Conservation (phyloP, 1,140 invertebrate genomes). For the Eurytemora carolleeae region DNA sequence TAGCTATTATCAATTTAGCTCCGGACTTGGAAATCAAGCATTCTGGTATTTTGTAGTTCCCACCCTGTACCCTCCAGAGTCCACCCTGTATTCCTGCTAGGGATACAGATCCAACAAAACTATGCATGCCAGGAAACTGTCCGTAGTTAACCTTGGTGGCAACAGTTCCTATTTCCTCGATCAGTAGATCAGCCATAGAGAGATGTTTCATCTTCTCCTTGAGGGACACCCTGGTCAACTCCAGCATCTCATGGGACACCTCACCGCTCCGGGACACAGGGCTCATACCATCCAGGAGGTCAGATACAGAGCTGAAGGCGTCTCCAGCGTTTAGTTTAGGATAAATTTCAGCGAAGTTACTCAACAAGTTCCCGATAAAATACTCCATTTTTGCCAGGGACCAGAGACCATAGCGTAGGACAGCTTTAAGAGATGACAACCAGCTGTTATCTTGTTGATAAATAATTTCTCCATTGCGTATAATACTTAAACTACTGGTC, state of each 20-base stretch:
- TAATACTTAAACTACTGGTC: neutral
- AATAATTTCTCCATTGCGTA: neutral
- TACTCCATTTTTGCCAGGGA: conserved; percentile 6
- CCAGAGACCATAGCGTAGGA: neutral
- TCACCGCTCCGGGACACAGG: neutral
- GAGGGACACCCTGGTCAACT: conserved; percentile 5
- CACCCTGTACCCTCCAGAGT: conserved; percentile 27
- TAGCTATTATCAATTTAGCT: conserved; percentile 20
- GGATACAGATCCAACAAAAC: conserved; percentile 19
- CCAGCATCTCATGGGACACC: neutral
- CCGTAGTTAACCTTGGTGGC: conserved; percentile 7
- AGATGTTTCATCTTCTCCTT: neutral
- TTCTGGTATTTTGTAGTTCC: conserved; percentile 26
- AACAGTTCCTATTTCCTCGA: conserved; percentile 1
- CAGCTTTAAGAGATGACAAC: conserved; percentile 19
- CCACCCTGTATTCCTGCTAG: conserved; percentile 25
- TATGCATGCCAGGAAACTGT: neutral
- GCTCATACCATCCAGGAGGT: conserved; percentile 1
- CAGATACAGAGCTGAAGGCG: neutral
- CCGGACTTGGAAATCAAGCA: conserved; percentile 23
- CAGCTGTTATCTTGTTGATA: neutral
- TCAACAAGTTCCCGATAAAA: conserved; percentile 3
- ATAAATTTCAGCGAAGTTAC: conserved; percentile 2
- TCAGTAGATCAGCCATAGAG: neutral
- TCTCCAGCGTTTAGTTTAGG: neutral